Percentiles rank a stretch among this genome's conserved stretches.
Evolutionary conservation across 1,140 invertebrate species (phyloP).

Genomic region (Drosophila setifemur): DNA sequence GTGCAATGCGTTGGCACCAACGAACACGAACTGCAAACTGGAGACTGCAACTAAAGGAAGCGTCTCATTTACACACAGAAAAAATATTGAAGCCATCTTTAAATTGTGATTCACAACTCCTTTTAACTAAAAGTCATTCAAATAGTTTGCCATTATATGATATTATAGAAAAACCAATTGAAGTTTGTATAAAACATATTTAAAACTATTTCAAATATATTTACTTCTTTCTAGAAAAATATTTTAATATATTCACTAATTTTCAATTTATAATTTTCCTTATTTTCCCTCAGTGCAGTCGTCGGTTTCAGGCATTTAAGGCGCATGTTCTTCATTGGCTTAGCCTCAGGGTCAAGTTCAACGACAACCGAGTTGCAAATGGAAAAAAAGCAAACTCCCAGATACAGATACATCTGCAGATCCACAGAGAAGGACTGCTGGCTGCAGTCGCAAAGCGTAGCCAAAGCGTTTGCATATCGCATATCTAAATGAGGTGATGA

Average conservation of each 20-base stretch:
- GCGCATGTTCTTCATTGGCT: conserved; percentile 69
- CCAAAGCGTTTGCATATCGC: conserved; percentile 74
- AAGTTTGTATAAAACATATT: too few relatives aligned
- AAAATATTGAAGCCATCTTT: not conserved
- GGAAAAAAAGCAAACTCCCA: conserved; percentile 11
- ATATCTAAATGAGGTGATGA: conserved; percentile 80
- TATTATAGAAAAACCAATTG: too few relatives aligned
- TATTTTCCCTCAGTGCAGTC: conserved; percentile 10
- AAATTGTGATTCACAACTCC: too few relatives aligned
- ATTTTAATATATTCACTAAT: too few relatives aligned
- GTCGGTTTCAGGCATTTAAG: conserved; percentile 64
- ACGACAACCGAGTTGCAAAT: conserved; percentile 41
- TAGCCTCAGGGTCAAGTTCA: conserved; percentile 78
- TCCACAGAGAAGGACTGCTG: not conserved
- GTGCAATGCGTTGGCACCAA: conserved; percentile 72
- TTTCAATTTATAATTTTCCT: too few relatives aligned
- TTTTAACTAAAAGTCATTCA: too few relatives aligned
- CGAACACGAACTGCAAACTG: conserved; percentile 6
- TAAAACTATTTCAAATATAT: too few relatives aligned
- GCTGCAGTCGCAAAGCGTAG: conserved; percentile 57
- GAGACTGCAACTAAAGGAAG: conserved; percentile 18
- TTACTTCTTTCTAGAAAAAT: too few relatives aligned
- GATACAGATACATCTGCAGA: conserved; percentile 7
- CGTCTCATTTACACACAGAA: not conserved
- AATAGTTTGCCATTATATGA: too few relatives aligned